Evolutionary conservation across 1,140 invertebrate genomes (phyloP), one percentile per base, ranked within the genome.

Genomic region (Aethina tumida): DNA sequence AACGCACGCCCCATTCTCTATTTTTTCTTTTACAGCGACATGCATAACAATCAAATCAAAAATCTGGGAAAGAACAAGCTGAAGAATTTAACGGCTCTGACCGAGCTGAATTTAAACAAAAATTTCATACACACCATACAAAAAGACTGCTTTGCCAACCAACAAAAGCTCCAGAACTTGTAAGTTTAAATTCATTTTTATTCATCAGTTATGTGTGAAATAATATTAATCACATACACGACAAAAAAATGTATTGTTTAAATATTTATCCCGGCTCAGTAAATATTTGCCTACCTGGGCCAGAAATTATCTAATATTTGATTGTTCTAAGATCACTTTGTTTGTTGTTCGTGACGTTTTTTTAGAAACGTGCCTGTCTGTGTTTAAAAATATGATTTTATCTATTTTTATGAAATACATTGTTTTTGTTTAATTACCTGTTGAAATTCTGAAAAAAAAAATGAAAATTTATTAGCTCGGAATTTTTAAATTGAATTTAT

Each of bases 51-150:
- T 67, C 70, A 73, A 35, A 79, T 93, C 38, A 65, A 65, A 36
- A 58, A 63, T 7, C 71, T 93, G 18, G 71, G 81, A 50, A 70
- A 72, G 42, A 70, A 73, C 25, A 72, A 74, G 32, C 76, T 92
- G 43, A 71, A 76, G 44, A 78, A 80, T 58, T 60, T 94, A n/a
- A 73, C 72, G 6, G 66, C 69, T 13, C 65, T 94, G 12, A 71
- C 75, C 35, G 77, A 81, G 43, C 64, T 95, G 36, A 83, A 82
- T 53, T 59, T 94, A 31, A 87, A 81, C 49, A 81, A 79, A 54
- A 95, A 95, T 73, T 70, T 73, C 41, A 65, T 95, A 26, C 64
- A 59, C 35, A 68, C 65, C 13, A 55, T 93, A 13, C 71, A 74
- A 10, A 81, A 80, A 55, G 74, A 81, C 40, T 64, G 82, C 5